Conservation (phyloP, 1,140 invertebrate species). For the Drosophila bocqueti region DNA sequence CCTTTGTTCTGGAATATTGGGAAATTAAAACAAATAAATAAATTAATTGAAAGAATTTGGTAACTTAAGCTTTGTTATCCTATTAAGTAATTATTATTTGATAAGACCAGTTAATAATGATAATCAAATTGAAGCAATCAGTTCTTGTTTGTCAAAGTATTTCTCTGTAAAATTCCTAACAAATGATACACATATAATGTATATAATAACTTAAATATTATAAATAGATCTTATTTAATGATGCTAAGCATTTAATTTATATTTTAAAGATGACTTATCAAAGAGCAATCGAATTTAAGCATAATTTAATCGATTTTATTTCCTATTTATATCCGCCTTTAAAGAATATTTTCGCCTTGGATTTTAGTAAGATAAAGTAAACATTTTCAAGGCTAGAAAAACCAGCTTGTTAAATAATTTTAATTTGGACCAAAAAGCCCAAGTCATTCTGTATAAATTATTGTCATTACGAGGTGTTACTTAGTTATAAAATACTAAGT, state of each 20-base stretch:
- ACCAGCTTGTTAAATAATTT: constrained; percentile 1
- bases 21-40: not conserved
- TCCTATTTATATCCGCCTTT: not conserved
- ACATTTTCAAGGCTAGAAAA: not conserved
- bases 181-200: not conserved
- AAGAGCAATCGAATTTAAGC: not conserved
- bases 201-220: not conserved
- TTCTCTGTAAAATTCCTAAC: not conserved
- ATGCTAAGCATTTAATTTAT: not conserved
- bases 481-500: not conserved
- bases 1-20: constrained; percentile 86
- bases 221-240: not conserved
- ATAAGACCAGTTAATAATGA: not conserved
- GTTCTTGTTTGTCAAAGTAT: no score
- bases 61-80: constrained; percentile 16
- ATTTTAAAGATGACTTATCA: not conserved
- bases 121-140: not conserved
- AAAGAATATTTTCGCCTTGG: not conserved
- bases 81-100: not conserved
- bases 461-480: not conserved
- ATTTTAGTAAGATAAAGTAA: not conserved
- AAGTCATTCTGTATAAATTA: constrained; percentile 11
- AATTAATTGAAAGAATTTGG: constrained; percentile 49
- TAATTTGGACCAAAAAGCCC: not conserved
- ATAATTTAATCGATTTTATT: not conserved